These are phyloP conservation scores for Astyanax mexicanus DNA, from an alignment of 2,797 vertebrate species.

Conservation along the genomic window DNA sequence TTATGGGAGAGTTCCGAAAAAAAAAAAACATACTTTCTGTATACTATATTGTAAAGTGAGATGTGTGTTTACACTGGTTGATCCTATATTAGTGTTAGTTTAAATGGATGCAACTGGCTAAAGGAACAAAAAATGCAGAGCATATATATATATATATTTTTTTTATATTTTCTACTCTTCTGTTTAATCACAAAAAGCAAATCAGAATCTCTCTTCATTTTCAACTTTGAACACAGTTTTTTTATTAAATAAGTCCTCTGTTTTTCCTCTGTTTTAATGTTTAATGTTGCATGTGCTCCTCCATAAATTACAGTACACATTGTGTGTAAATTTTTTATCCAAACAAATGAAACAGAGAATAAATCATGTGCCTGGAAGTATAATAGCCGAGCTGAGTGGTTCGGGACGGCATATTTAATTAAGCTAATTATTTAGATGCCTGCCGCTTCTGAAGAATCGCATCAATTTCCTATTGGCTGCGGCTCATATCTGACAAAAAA, in stretches of 20 bases:
- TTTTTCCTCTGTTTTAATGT: too few relatives aligned
- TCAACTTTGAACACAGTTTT: too few relatives aligned
- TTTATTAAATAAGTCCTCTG: too few relatives aligned
- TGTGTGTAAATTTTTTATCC: slow-evolving; percentile 27
- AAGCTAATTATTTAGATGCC: slow-evolving; percentile 39
- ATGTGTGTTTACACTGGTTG: neutral
- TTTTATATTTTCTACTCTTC: too few relatives aligned
- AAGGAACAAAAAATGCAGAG: too few relatives aligned
- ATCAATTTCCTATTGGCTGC: slow-evolving; percentile 17
- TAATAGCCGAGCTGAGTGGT: slow-evolving; percentile 24
- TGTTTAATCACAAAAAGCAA: too few relatives aligned
- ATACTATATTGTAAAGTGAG: too few relatives aligned
- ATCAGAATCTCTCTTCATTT: too few relatives aligned
- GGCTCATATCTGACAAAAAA: neutral
- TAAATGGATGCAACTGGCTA: neutral
- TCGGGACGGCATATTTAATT: slow-evolving; percentile 46
- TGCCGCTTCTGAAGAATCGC: slow-evolving; percentile 23
- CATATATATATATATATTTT: too few relatives aligned
- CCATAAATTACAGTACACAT: slow-evolving; percentile 11
- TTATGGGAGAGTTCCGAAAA: too few relatives aligned
- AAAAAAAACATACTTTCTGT: too few relatives aligned
- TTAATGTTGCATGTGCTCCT: neutral
- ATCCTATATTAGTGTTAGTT: neutral
- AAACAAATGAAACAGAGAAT: slow-evolving; percentile 43
- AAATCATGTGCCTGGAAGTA: slow-evolving; percentile 29